phyloP scores from a whole-genome alignment of 1,140 invertebrate species.

The Drosophila pruinosa region DNA sequence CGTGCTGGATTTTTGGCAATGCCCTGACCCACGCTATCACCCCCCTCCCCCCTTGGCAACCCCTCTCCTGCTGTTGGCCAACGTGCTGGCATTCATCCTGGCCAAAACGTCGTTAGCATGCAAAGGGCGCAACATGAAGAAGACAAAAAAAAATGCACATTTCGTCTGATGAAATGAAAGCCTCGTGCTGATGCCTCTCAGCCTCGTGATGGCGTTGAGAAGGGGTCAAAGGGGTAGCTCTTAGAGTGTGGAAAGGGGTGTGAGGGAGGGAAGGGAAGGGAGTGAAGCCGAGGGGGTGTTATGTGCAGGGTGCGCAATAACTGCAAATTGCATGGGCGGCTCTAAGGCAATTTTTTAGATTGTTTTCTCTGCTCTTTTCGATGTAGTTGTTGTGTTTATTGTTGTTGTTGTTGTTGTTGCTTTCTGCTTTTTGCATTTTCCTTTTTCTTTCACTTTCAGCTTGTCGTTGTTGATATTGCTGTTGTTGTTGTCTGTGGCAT shows the following conservation, averaged over 20 bases:
- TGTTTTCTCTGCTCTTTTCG: neutral
- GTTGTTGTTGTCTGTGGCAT: constrained; percentile 62
- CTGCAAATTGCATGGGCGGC: constrained; percentile 79
- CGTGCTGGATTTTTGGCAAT: constrained; percentile 73
- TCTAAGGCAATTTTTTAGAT: constrained; percentile 67
- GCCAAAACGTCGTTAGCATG: constrained; percentile 48
- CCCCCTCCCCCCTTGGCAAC: neutral
- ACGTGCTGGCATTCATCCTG: constrained; percentile 40
- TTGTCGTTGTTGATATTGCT: constrained; percentile 46
- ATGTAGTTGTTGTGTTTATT: neutral
- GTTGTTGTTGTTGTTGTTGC: constrained; percentile 5
- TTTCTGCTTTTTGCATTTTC: neutral
- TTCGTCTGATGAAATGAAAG: constrained; percentile 76
- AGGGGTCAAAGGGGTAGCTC: neutral
- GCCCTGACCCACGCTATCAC: constrained; percentile 25
- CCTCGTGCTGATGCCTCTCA: constrained; percentile 52
- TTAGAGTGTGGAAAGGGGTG: neutral
- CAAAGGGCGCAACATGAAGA: constrained; percentile 35
- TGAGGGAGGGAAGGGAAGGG: neutral
- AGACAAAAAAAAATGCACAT: constrained; percentile 49
- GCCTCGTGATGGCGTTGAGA: neutral
- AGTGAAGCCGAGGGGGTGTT: neutral
- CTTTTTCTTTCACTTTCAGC: neutral
- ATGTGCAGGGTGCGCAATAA: constrained; percentile 61
- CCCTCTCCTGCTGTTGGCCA: neutral